phyloP scores from a whole-genome alignment of 2,113 vertebrate genomes.

The Equus quagga region DNA sequence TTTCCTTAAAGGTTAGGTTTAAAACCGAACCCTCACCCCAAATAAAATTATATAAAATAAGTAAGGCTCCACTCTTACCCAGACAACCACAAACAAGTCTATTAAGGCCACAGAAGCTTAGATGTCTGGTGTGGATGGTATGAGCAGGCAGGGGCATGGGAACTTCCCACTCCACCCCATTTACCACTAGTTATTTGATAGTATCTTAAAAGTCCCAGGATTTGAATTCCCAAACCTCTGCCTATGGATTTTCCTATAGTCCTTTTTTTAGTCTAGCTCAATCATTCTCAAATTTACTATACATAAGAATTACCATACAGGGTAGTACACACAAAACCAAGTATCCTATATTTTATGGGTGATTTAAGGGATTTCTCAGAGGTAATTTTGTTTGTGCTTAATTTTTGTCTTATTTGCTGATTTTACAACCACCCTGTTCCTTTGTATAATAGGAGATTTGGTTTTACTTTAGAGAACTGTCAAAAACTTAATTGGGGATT shows the following conservation, averaged over 20 bases:
- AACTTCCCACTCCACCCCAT: neutral
- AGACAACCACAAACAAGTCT: neutral
- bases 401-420: slow-evolving; percentile 56
- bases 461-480: slow-evolving; percentile 36
- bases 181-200: neutral
- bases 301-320: neutral
- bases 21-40: neutral
- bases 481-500: slow-evolving; percentile 37
- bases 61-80: neutral
- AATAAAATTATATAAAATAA: neutral
- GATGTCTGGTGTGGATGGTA: neutral
- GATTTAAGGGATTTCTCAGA: slow-evolving; percentile 47
- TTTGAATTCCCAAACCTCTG: neutral
- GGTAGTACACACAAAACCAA: neutral
- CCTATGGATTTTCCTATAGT: neutral
- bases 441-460: slow-evolving; percentile 4
- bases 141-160: neutral
- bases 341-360: neutral
- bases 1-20: slow-evolving; percentile 50
- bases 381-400: neutral
- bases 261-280: slow-evolving; percentile 29
- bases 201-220: neutral
- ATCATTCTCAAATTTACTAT: neutral
- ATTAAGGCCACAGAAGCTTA: neutral
- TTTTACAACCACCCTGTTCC: neutral